A percentile compares a stretch with the other conserved stretches of the same genome.
phyloP scores from a whole-genome alignment of 2,797 vertebrate species.

The Anniella stebbinsi region DNA sequence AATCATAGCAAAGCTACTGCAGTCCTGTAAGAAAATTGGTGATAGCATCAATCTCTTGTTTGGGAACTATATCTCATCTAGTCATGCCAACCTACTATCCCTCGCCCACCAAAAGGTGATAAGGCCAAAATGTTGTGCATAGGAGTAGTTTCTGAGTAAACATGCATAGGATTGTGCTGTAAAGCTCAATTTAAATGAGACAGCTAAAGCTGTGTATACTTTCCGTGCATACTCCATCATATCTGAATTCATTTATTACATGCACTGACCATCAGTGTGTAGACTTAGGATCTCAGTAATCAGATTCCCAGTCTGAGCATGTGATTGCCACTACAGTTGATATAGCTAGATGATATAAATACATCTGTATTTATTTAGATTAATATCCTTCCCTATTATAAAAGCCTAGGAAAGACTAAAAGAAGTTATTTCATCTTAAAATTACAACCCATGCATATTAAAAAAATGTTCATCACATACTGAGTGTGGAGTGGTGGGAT shows the following conservation, averaged over 20 bases:
- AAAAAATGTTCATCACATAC: not conserved
- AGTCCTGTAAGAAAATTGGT: not conserved
- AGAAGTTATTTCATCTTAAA: not conserved
- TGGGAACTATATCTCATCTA: not conserved
- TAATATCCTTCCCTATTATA: not conserved
- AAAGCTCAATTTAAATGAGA: not conserved
- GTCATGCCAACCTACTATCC: not conserved
- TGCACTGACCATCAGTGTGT: not conserved
- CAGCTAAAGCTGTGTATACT: not conserved
- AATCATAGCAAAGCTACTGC: not conserved
- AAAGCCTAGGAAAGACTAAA: not conserved
- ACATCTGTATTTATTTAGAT: conserved; percentile 10
- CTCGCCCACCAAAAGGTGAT: not conserved
- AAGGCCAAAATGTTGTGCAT: not conserved
- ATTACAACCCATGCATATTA: not conserved
- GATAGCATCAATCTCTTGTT: not conserved
- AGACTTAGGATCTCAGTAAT: not conserved
- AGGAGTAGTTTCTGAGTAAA: not conserved
- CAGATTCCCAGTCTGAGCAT: not conserved
- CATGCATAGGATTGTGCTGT: not conserved
- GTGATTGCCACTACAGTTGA: not conserved
- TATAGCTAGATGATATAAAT: not conserved
- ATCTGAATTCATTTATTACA: not conserved
- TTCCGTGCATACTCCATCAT: not conserved
- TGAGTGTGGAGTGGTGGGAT: fast-evolving